These are phyloP conservation scores for Carcina quercana DNA, from an alignment of 2,888 invertebrate genomes.

Conservation along the genomic window DNA sequence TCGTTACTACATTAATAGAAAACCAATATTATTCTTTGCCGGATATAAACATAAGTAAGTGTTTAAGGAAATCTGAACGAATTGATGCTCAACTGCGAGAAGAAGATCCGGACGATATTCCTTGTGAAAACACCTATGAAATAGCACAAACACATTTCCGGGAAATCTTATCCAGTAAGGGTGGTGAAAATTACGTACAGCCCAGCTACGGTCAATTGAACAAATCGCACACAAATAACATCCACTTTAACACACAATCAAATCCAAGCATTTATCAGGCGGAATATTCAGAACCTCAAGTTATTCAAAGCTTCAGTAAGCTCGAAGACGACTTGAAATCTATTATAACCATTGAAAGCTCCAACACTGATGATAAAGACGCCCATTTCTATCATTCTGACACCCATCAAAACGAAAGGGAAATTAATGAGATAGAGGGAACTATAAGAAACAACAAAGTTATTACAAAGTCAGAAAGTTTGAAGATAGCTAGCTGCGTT, in stretches of 20 bases:
- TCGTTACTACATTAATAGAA: slow-evolving; percentile 70
- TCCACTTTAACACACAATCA: slow-evolving; percentile 25
- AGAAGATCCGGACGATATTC: slow-evolving; percentile 59
- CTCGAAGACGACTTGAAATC: slow-evolving; percentile 67
- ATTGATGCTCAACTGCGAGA: slow-evolving; percentile 80
- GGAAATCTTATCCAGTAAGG: slow-evolving; percentile 50
- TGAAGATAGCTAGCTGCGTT: slow-evolving; percentile 39
- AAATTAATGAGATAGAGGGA: slow-evolving; percentile 68
- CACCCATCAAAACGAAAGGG: slow-evolving; percentile 66
- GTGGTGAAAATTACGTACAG: slow-evolving; percentile 50
- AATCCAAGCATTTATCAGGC: slow-evolving; percentile 36
- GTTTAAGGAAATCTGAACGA: slow-evolving; percentile 80
- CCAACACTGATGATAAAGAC: slow-evolving; percentile 55
- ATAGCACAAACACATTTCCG: slow-evolving; percentile 58
- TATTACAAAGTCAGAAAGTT: slow-evolving; percentile 60
- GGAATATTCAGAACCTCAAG: slow-evolving; percentile 46
- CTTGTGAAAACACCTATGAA: slow-evolving; percentile 61
- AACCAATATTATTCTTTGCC: slow-evolving; percentile 83
- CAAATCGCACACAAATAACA: slow-evolving; percentile 35
- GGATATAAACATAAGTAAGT: slow-evolving; percentile 80
- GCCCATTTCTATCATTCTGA: slow-evolving; percentile 42
- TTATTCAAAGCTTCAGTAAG: slow-evolving; percentile 51
- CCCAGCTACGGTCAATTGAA: slow-evolving; percentile 64
- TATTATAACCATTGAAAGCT: slow-evolving; percentile 61
- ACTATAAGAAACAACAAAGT: slow-evolving; percentile 65